A percentile compares a stretch with the other conserved stretches of the same genome.
Evolutionary conservation across 2,888 invertebrate species (phyloP).

Genomic region (Lutraria lutraria): DNA sequence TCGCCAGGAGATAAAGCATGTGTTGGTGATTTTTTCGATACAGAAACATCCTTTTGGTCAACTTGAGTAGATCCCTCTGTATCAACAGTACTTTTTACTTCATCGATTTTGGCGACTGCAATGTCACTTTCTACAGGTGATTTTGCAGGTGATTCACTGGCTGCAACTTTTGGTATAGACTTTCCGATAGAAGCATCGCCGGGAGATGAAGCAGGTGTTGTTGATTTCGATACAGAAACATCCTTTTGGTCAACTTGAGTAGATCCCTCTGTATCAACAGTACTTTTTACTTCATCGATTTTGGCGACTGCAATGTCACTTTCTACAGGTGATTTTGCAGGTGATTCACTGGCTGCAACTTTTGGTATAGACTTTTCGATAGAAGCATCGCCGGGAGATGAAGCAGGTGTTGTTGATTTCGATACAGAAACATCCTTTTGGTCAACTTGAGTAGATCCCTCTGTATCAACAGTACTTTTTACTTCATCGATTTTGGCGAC

Average conservation of each 20-base stretch:
- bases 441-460: no score
- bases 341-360: no score
- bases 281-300: background rate
- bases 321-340: background rate
- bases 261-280: background rate
- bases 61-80: background rate
- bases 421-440: background rate
- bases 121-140: constrained; percentile 1
- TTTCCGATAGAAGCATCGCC: background rate
- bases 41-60: background rate
- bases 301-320: background rate
- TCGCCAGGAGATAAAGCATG: background rate
- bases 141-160: background rate
- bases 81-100: background rate
- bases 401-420: background rate
- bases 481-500: background rate
- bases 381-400: background rate
- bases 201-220: background rate
- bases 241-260: constrained; percentile 12
- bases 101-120: background rate
- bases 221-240: no score
- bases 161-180: background rate
- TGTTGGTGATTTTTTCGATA: background rate
- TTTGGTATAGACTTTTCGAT: constrained; percentile 10
- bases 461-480: background rate